A percentile compares a stretch with the other conserved stretches of the same genome.
These are phyloP conservation scores for Porphyrio hochstetteri DNA, from an alignment of 2,113 vertebrate species.

Conservation along the genomic window DNA sequence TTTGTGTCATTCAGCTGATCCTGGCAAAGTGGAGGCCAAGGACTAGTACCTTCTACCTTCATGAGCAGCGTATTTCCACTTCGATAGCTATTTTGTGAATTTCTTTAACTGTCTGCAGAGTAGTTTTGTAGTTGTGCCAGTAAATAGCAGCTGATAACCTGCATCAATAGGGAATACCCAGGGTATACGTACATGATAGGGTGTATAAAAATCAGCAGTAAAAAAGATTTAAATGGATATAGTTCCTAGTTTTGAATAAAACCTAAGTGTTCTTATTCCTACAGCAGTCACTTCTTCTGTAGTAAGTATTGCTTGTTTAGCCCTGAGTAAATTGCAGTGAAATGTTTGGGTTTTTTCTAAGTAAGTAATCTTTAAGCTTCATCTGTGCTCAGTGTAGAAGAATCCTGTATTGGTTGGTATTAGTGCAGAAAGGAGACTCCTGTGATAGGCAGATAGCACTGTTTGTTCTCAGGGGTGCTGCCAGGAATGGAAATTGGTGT, in stretches of 20 bases:
- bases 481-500: background rate
- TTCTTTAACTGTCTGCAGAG: background rate
- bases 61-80: background rate
- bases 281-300: background rate
- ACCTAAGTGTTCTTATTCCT: background rate
- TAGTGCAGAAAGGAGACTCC: background rate
- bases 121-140: background rate
- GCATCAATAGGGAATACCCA: background rate
- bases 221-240: background rate
- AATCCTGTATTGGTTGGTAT: background rate
- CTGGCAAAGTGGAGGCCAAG: background rate
- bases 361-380: background rate
- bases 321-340: background rate
- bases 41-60: background rate
- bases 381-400: background rate
- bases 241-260: background rate
- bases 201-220: background rate
- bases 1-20: background rate
- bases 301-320: background rate
- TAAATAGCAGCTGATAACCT: background rate
- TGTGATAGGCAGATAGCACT: background rate
- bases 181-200: background rate
- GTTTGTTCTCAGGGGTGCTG: accelerated
- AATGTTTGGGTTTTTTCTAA: background rate
- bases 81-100: background rate